These are phyloP conservation scores for Meandrusa payeni DNA, from an alignment of 2,888 invertebrate genomes.

Conservation along the genomic window DNA sequence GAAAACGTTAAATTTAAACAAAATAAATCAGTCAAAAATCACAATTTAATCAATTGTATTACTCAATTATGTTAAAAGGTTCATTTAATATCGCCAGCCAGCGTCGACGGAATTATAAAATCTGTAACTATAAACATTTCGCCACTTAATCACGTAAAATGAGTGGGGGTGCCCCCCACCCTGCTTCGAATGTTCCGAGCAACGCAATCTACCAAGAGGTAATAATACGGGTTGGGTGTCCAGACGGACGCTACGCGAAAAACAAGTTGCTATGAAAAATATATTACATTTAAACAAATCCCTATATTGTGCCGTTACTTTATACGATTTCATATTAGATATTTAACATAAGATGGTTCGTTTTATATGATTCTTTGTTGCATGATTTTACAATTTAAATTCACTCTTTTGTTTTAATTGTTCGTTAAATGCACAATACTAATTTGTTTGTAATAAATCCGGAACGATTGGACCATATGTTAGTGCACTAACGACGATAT, in stretches of 20 bases:
- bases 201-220: slow-evolving; percentile 51
- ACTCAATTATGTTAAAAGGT: slow-evolving; percentile 29
- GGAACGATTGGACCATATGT: too few species aligned
- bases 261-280: slow-evolving; percentile 26
- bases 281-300: slow-evolving; percentile 25
- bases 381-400: too few species aligned
- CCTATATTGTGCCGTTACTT: slow-evolving; percentile 8
- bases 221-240: slow-evolving; percentile 29
- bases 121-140: slow-evolving; percentile 64
- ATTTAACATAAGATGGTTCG: background rate
- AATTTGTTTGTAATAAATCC: too few species aligned
- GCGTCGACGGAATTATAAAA: slow-evolving; percentile 42
- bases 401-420: too few species aligned
- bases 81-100: slow-evolving; percentile 33
- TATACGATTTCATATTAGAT: slow-evolving; percentile 3
- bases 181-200: slow-evolving; percentile 48
- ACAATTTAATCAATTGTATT: slow-evolving; percentile 25
- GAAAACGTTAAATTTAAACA: too few species aligned
- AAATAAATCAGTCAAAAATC: background rate
- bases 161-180: slow-evolving; percentile 49
- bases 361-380: too few species aligned
- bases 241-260: slow-evolving; percentile 25
- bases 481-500: too few species aligned
- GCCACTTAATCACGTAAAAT: slow-evolving; percentile 71
- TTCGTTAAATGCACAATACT: too few species aligned